These are phyloP conservation scores for Orthosia gracilis DNA, from an alignment of 2,888 invertebrate genomes.

Conservation along the genomic window DNA sequence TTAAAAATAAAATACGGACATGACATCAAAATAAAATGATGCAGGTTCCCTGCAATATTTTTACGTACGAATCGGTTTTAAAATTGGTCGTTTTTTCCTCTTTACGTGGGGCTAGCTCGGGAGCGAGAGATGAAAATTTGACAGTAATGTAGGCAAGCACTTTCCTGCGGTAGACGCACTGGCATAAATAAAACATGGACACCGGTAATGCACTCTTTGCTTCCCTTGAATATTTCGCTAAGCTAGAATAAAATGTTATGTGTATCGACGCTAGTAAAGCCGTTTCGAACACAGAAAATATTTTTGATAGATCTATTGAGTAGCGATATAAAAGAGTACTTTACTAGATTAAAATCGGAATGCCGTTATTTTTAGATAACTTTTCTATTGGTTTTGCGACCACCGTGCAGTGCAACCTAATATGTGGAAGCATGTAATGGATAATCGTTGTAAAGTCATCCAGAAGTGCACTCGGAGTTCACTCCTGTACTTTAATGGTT, in stretches of 20 bases:
- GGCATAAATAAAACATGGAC: slow-evolving; percentile 76
- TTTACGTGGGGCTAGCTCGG: slow-evolving; percentile 60
- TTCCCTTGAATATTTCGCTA: slow-evolving; percentile 65
- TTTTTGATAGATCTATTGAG: slow-evolving; percentile 43
- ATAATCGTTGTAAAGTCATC: slow-evolving; percentile 4
- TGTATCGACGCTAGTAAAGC: slow-evolving; percentile 50
- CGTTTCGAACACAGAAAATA: slow-evolving; percentile 37
- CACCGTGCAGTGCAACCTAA: slow-evolving; percentile 10
- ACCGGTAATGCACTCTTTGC: slow-evolving; percentile 84
- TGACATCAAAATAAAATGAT: slow-evolving; percentile 58
- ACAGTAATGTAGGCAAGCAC: slow-evolving; percentile 85
- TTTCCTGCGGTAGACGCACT: slow-evolving; percentile 74
- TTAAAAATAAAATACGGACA: slow-evolving; percentile 43
- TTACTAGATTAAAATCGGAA: slow-evolving; percentile 48
- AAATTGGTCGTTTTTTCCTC: slow-evolving; percentile 65
- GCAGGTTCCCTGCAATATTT: slow-evolving; percentile 52
- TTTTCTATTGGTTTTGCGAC: neutral
- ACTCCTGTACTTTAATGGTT: slow-evolving; percentile 16
- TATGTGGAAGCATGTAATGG: slow-evolving; percentile 13
- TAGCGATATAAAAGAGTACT: slow-evolving; percentile 48
- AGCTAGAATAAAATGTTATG: slow-evolving; percentile 64
- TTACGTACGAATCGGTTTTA: slow-evolving; percentile 65
- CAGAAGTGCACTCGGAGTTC: slow-evolving; percentile 6
- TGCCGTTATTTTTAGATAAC: neutral
- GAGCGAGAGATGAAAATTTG: slow-evolving; percentile 77